A percentile compares a stretch with the other conserved stretches of the same genome.
phyloP scores from a whole-genome alignment of 2,888 invertebrate species.

The Subacronicta megacephala region DNA sequence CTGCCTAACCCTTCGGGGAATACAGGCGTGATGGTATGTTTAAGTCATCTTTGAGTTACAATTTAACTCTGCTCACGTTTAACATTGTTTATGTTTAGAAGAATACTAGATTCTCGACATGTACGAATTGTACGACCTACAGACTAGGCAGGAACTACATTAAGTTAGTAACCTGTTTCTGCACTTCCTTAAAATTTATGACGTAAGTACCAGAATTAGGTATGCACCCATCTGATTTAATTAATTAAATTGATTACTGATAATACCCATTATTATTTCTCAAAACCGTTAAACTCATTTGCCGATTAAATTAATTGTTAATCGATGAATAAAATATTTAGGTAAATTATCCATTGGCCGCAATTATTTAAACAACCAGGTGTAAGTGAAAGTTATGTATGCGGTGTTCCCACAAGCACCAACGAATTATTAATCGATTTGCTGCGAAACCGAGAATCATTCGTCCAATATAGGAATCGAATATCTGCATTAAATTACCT shows the following conservation, averaged over 20 bases:
- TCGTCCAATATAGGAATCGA: conserved; percentile 39
- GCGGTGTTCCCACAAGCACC: conserved; percentile 32
- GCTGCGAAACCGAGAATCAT: conserved; percentile 36
- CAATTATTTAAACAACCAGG: conserved; percentile 36
- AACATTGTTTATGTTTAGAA: too few species aligned
- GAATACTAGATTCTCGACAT: too few species aligned
- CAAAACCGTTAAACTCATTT: conserved; percentile 20
- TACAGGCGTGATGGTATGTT: too few species aligned
- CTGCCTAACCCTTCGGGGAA: too few species aligned
- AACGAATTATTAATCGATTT: conserved; percentile 49
- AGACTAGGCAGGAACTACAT: too few species aligned
- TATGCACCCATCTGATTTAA: neutral
- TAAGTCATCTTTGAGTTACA: too few species aligned
- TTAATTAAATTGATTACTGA: neutral
- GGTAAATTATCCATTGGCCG: conserved; percentile 10
- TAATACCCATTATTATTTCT: conserved; percentile 8
- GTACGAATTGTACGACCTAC: too few species aligned
- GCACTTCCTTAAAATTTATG: too few species aligned
- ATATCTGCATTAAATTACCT: conserved; percentile 34
- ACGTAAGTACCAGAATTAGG: too few species aligned
- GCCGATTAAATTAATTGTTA: conserved; percentile 11
- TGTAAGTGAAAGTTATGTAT: conserved; percentile 37
- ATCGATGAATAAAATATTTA: conserved; percentile 32
- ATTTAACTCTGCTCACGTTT: too few species aligned
- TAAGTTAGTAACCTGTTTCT: too few species aligned